Evolutionary conservation across 1,140 invertebrate genomes (phyloP).

Genomic region (Cydia pomonella): DNA sequence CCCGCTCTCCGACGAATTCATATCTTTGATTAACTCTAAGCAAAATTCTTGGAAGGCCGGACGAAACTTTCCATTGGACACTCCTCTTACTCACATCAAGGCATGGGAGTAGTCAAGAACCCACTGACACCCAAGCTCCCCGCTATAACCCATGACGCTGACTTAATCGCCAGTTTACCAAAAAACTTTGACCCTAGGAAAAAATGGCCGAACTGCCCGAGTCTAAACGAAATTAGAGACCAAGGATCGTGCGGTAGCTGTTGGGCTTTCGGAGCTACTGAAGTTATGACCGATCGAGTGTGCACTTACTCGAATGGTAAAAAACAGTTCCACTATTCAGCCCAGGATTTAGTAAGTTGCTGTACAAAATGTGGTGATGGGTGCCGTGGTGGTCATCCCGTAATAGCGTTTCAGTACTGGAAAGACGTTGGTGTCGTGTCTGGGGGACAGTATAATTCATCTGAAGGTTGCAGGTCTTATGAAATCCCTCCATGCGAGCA

Average conservation of each 20-base stretch:
- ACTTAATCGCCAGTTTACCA: conserved; percentile 66
- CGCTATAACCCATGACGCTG: not conserved
- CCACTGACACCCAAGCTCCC: not conserved
- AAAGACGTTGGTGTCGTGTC: conserved; percentile 86
- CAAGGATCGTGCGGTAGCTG: not conserved
- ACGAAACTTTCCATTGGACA: not conserved
- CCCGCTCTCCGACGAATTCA: not conserved
- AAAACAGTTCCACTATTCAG: conserved; percentile 82
- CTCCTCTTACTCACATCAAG: not conserved
- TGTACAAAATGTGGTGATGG: conserved; percentile 92
- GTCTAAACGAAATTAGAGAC: conserved; percentile 83
- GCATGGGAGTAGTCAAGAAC: not conserved
- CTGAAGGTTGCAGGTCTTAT: not conserved
- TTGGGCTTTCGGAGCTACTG: conserved; percentile 87
- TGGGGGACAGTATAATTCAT: conserved; percentile 87
- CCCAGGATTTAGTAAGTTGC: conserved; percentile 86
- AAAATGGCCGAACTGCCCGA: conserved; percentile 90
- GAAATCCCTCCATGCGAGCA: not conserved
- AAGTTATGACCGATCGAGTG: conserved; percentile 92
- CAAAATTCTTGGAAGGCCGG: not conserved
- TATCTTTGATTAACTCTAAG: not conserved
- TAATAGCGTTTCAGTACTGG: conserved; percentile 65
- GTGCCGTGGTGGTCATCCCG: conserved; percentile 83
- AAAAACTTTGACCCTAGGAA: conserved; percentile 87
- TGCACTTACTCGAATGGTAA: conserved; percentile 88